A percentile compares a stretch with the other conserved stretches of the same genome.
Evolutionary conservation across 2,888 invertebrate genomes (phyloP).

Genomic region (Ceramica pisi): DNA sequence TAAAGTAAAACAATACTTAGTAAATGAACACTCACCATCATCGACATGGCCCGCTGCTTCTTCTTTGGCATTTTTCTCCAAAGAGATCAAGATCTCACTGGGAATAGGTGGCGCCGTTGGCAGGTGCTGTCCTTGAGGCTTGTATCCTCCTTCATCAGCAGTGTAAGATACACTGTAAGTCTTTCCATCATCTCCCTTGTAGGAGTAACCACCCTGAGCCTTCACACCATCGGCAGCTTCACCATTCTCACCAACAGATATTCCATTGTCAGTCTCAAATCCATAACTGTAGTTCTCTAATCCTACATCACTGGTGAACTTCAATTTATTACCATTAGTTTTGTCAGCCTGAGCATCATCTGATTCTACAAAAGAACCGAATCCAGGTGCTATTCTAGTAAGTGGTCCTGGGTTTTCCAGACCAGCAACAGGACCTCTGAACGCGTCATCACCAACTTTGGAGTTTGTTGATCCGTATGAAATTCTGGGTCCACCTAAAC

Average conservation of each 20-base stretch:
- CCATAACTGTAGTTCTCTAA: conserved; percentile 79
- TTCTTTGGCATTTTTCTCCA: conserved; percentile 83
- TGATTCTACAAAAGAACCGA: conserved; percentile 37
- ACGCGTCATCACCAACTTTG: conserved; percentile 87
- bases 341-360: conserved; percentile 41
- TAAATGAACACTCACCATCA: conserved; percentile 79
- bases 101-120: conserved; percentile 86
- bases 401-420: conserved; percentile 56
- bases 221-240: conserved; percentile 79
- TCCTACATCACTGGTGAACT: conserved; percentile 79
- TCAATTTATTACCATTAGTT: conserved; percentile 75
- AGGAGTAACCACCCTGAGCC: conserved; percentile 83
- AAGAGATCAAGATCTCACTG: conserved; percentile 79
- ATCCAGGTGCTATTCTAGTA: conserved; percentile 54
- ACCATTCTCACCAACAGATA: conserved; percentile 81
- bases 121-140: conserved; percentile 81
- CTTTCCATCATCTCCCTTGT: conserved; percentile 84
- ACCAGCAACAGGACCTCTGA: conserved; percentile 70
- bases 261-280: conserved; percentile 85
- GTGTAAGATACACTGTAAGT: conserved; percentile 84
- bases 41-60: conserved; percentile 83
- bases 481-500: conserved; percentile 80
- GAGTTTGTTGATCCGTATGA: conserved; percentile 85
- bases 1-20: background rate
- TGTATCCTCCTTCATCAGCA: conserved; percentile 83